phyloP scores from a whole-genome alignment of 2,888 invertebrate species.

The Sphaeridia pumilis region DNA sequence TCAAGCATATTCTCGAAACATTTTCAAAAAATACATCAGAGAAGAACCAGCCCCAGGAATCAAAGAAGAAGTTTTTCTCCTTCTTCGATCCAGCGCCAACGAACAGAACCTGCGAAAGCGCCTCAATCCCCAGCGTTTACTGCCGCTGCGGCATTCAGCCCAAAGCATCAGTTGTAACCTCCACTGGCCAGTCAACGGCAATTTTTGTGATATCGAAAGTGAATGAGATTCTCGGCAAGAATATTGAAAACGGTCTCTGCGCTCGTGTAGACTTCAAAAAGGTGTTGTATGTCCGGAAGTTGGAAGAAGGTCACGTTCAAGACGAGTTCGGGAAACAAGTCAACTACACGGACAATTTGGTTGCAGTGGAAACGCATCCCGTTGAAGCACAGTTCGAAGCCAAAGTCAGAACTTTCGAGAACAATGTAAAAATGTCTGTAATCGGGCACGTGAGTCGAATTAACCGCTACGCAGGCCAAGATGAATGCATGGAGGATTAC shows the following conservation, averaged over 20 bases:
- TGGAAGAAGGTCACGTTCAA: constrained; percentile 30
- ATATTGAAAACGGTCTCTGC: constrained; percentile 20
- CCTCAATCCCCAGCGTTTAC: constrained; percentile 28
- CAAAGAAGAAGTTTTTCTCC: constrained; percentile 18
- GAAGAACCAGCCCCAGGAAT: too few relatives aligned
- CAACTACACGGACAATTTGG: constrained; percentile 27
- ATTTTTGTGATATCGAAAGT: constrained; percentile 23
- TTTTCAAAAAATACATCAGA: too few relatives aligned
- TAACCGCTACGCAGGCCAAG: constrained; percentile 31
- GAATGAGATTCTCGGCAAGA: constrained; percentile 22
- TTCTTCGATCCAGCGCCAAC: constrained; percentile 29
- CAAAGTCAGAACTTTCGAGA: constrained; percentile 21
- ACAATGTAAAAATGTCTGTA: constrained; percentile 22
- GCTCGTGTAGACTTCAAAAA: constrained; percentile 23
- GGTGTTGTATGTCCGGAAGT: constrained; percentile 31
- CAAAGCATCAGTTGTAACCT: constrained; percentile 1
- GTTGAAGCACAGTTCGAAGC: constrained; percentile 32
- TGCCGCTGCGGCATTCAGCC: constrained; percentile 33
- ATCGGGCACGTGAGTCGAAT: constrained; percentile 28
- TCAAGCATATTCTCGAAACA: constrained; percentile 30
- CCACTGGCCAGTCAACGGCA: constrained; percentile 17
- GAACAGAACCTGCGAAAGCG: constrained; percentile 34
- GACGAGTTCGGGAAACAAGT: constrained; percentile 29
- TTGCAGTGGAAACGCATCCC: constrained; percentile 26
- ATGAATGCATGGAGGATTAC: constrained; percentile 28